Conservation (phyloP, 2,113 vertebrate species). For the Podiceps cristatus region DNA sequence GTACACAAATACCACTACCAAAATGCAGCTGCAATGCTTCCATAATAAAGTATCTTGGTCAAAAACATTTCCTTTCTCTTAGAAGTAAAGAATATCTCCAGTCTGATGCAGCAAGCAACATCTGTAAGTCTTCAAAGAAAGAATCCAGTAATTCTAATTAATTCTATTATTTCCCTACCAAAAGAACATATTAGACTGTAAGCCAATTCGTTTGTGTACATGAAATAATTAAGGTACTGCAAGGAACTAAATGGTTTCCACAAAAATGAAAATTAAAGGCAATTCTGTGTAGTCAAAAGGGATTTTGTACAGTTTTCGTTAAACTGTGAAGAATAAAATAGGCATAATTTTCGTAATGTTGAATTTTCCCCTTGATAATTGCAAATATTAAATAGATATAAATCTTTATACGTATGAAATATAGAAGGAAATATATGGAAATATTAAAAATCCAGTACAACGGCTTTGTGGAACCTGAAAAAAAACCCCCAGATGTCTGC, state of each 20-base stretch:
- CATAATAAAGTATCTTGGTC: background rate
- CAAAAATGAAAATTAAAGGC: background rate
- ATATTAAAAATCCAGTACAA: background rate
- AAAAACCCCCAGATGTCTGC: background rate
- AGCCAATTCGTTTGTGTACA: slow-evolving; percentile 2
- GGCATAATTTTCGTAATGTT: background rate
- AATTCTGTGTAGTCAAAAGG: background rate
- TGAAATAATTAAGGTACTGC: background rate
- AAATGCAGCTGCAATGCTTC: background rate
- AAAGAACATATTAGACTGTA: background rate
- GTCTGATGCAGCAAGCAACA: background rate
- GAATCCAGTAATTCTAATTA: background rate
- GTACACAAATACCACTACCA: background rate
- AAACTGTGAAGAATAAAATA: background rate
- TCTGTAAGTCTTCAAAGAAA: slow-evolving; percentile 18
- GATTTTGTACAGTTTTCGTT: background rate
- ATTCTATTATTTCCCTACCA: background rate
- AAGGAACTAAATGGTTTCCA: background rate
- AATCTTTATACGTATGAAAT: background rate
- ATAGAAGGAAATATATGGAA: background rate
- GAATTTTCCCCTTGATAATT: background rate
- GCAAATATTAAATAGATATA: background rate
- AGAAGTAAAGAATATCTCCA: background rate
- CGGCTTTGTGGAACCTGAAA: background rate
- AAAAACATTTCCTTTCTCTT: background rate